Evolutionary conservation across 2,888 invertebrate species (phyloP).

Genomic region (Troilus luridus): DNA sequence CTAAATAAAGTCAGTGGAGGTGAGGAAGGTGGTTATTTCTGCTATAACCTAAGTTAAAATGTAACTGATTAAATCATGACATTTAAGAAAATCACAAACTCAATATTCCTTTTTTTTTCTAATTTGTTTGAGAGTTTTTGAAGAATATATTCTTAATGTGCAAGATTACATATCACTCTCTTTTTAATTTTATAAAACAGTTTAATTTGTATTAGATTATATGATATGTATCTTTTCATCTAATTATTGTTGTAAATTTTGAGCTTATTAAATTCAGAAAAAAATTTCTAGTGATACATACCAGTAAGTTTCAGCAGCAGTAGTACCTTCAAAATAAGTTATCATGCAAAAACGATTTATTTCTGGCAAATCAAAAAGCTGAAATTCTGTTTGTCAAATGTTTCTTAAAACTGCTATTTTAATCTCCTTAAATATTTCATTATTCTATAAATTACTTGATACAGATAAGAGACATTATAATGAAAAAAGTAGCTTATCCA

Average conservation of each 20-base stretch:
- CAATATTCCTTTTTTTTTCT: neutral
- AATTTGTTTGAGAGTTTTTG: neutral
- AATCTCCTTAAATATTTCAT: neutral
- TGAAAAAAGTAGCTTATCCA: neutral
- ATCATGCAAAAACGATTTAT: neutral
- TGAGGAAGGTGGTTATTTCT: slow-evolving; percentile 29
- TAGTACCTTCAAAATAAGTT: neutral
- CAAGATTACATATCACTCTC: neutral
- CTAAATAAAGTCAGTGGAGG: neutral
- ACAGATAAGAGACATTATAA: neutral
- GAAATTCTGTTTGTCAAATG: neutral
- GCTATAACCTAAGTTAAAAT: slow-evolving; percentile 22
- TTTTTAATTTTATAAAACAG: neutral
- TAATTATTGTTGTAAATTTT: neutral
- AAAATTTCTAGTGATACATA: neutral
- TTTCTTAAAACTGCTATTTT: neutral
- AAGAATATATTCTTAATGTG: neutral
- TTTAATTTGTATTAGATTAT: neutral
- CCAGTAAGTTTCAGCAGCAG: neutral
- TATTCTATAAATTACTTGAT: neutral
- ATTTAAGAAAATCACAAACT: neutral
- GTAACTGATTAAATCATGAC: neutral
- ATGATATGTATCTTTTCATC: neutral
- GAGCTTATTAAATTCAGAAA: neutral
- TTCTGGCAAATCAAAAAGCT: neutral